Evolutionary conservation across 2,797 vertebrate genomes (phyloP).

Genomic region (Pangasius macronema): DNA sequence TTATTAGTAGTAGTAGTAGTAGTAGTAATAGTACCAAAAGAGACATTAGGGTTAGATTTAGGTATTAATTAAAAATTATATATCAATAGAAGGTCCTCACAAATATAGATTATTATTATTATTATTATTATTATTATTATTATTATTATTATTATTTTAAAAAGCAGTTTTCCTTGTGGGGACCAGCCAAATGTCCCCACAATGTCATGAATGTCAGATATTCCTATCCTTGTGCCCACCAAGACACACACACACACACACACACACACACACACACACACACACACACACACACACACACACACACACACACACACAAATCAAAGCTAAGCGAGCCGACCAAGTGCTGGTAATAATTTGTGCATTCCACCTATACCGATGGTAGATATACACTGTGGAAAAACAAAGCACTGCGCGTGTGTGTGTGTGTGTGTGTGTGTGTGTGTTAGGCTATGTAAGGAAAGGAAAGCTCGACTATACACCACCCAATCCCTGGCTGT

Average conservation of each 20-base stretch:
- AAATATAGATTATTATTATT: neutral
- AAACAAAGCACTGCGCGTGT: conserved; percentile 65
- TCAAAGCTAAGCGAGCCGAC: neutral
- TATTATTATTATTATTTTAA: neutral
- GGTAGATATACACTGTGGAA: neutral
- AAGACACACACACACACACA: neutral
- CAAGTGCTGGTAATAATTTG: conserved; percentile 3
- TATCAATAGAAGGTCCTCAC: too few relatives aligned
- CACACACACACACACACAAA: neutral
- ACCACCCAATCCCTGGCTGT: conserved; percentile 77
- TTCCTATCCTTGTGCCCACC: neutral
- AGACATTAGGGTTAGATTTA: too few relatives aligned
- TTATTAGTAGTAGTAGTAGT: neutral
- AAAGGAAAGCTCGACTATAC: conserved; percentile 30
- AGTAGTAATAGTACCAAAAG: neutral
- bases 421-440: conserved; percentile 17
- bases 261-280: neutral
- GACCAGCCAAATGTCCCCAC: neutral
- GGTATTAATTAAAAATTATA: too few relatives aligned
- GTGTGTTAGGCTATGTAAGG: conserved; percentile 49
- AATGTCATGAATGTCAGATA: neutral
- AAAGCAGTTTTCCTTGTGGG: neutral
- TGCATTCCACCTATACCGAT: neutral
- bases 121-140: neutral
- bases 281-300: neutral